Base-by-base conservation (phyloP, 92 coral and sea anemone genomes). In the Porites rus region DNA sequence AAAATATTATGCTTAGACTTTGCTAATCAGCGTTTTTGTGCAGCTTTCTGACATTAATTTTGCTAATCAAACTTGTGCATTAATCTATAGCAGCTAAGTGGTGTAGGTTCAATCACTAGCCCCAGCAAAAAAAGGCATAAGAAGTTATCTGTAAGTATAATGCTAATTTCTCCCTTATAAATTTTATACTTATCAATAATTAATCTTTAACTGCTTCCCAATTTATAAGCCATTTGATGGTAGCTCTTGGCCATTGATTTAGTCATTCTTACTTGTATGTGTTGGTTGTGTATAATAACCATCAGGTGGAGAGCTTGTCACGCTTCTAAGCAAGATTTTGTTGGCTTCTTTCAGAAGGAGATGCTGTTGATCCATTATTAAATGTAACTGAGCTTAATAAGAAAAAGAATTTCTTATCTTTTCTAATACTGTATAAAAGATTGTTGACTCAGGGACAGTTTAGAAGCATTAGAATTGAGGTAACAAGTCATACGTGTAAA, bases 21-120 rank as follows among this genome's bases (percentile, higher is more conserved):
- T 67, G 19, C 19, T 19, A 8, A 63, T 46, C 14, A 7, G 16
- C 56, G 10, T 56, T 17, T 11, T 70, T 28, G 28, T 61, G 54
- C 46, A 20, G 31, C 77, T 51, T 24, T n/a, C 62, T 13, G 61
- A 14, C 61, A 56, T 56, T 38, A 38, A 38, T 38, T 38, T 25
- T 81, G 53, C 86, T 81, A 69, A 69, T 58, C 11, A 38, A 17
- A 69, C 67, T 81, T 69, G 22, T 81, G 38, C 51, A 71, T 81
- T 69, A 81, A 81, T 81, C 86, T 81, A 66, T 81, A 81, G 86
- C 86, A 67, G 18, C 78, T 70, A 7, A 31, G 86, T 70, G 76
- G 77, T 70, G 11, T 69, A 69, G 86, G 68, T 18, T 69, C 86
- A 17, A 52, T 11, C 56, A 54, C 77, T 81, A 51, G 69, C 69